These are phyloP conservation scores for Hirudinaria manillensis DNA, from an alignment of 2,888 invertebrate genomes.

Conservation along the genomic window DNA sequence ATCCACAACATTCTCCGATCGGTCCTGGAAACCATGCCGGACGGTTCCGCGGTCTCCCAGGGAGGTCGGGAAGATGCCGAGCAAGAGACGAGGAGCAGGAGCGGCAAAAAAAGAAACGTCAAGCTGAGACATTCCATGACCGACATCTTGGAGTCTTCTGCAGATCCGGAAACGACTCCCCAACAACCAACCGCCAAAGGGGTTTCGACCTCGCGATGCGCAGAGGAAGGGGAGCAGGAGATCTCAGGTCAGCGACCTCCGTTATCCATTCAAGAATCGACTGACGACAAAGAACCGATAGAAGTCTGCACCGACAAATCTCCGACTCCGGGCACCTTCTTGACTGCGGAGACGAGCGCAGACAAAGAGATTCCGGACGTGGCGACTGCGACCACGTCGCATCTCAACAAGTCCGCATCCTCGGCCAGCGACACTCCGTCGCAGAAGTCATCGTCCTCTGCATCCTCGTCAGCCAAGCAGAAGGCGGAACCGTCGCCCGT, in stretches of 20 bases:
- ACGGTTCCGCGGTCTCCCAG: not conserved
- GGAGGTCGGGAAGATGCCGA: no score
- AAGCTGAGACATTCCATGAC: not conserved
- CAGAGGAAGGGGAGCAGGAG: no score
- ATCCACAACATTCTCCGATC: no score
- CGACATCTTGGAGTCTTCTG: not conserved
- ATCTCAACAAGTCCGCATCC: not conserved
- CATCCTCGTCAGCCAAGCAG: not conserved
- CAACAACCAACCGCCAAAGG: no score
- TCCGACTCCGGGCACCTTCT: not conserved
- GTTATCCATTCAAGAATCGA: not conserved
- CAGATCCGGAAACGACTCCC: not conserved
- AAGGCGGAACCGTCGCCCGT: not conserved
- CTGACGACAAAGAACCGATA: not conserved
- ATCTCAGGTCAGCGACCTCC: not conserved
- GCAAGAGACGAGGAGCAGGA: not conserved
- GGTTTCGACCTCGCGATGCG: no score
- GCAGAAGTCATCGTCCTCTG: slow-evolving; percentile 3
- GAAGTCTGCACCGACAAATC: not conserved
- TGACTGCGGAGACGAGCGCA: not conserved
- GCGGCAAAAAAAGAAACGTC: slow-evolving; percentile 2
- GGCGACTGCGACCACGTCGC: not conserved
- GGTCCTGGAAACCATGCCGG: no score
- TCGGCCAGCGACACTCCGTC: slow-evolving; percentile 9
- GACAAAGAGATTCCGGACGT: not conserved